Evolutionary conservation across 2,888 invertebrate species (phyloP), one percentile per base, ranked within the genome.

Genomic region (Ctenicera cuprea): DNA sequence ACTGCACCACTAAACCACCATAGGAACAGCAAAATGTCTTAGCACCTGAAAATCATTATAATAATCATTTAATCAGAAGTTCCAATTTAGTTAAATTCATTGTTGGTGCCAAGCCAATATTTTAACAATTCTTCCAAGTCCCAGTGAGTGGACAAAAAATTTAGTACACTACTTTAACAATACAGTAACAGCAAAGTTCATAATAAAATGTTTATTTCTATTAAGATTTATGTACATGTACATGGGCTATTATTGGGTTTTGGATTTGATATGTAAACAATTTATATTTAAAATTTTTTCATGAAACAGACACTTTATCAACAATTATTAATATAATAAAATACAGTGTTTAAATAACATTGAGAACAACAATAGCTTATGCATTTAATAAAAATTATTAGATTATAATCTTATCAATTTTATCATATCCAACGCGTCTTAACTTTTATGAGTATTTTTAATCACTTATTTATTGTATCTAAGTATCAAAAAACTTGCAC

Each of bases 361-460:
- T 30, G 18, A 69, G 37, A 62, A 69, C 61, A 62, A 61, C 69
- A 69, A 67, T 67, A 67, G 63, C 59, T 59, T 30, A 67, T 69
- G 61, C 69, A 69, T 69, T 62, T 50, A 62, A 67, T 43, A 57
- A 38, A 69, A 62, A 45, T 37, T 14, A 48, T 43, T 50, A 20
- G 62, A 61, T 14, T 37, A n/a, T 61, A 61, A 69, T 62, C 69
- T 69, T 69, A 62, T 69, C 69, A 45, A 33, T 69, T 41, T 22
- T 69, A 57, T 68, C 48, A 65, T 52, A 65, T 52, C 52, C 52
- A 65, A 65, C 38, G 14, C 37, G 50, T 52, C 30, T 65, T 65
- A 65, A 37, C 20, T 61, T 62, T 67, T 45, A 73, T 67, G 72
- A 73, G 72, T 73, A 73, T 73, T 73, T 73, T 67, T 73, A 73